A percentile compares a stretch with the other conserved stretches of the same genome.
Evolutionary conservation across 2,888 invertebrate species (phyloP).

Genomic region (Resseliella maxima): DNA sequence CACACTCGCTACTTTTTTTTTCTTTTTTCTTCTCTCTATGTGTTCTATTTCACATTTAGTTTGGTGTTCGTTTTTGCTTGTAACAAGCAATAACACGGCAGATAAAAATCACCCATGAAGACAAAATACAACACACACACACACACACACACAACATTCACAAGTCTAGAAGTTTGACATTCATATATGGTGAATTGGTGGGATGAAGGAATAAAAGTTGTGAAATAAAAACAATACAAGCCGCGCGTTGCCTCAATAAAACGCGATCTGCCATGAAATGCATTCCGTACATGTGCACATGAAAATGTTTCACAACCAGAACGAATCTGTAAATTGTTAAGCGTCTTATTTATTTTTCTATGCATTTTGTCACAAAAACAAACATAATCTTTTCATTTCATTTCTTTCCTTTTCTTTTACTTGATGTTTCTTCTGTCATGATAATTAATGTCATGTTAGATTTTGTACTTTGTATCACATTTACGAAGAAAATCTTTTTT

Average conservation of each 20-base stretch:
- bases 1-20: background rate
- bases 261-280: background rate
- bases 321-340: background rate
- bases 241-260: conserved; percentile 1
- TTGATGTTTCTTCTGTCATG: background rate
- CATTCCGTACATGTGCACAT: background rate
- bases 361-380: background rate
- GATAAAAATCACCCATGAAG: background rate
- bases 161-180: background rate
- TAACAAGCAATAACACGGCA: background rate
- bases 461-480: background rate
- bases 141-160: no score
- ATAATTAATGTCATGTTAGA: background rate
- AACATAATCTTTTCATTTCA: background rate
- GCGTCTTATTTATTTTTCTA: background rate
- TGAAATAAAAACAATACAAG: background rate
- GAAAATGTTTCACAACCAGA: conserved; percentile 5
- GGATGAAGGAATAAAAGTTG: background rate
- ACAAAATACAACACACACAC: no score
- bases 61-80: background rate
- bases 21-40: background rate
- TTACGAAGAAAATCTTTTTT: background rate
- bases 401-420: background rate
- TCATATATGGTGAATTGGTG: background rate
- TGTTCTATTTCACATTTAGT: background rate